Evolutionary conservation across 2,113 vertebrate species (phyloP).

Genomic region (Todiramphus saurophagus): DNA sequence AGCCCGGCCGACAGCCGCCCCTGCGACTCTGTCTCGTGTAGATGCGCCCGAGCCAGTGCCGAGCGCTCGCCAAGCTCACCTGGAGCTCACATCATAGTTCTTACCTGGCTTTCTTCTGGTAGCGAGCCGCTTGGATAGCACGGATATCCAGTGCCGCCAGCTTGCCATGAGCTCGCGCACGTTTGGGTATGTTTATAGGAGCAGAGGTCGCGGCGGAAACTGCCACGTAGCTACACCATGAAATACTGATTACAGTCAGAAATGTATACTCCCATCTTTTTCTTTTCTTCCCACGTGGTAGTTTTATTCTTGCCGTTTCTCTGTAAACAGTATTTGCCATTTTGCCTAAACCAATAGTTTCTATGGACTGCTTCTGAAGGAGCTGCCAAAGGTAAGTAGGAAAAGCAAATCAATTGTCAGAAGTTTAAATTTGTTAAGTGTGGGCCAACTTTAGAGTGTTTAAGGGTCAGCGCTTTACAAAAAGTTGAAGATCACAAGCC

Average conservation of each 20-base stretch:
- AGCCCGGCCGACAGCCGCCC: accelerated
- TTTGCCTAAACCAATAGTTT: not conserved
- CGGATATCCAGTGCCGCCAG: not conserved
- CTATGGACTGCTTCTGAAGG: not conserved
- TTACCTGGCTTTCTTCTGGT: not conserved
- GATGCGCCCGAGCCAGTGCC: not conserved
- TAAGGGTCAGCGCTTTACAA: not conserved
- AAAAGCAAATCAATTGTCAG: not conserved
- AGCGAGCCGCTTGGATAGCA: accelerated
- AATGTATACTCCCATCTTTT: not conserved
- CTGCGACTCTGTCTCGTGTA: accelerated
- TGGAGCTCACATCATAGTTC: not conserved
- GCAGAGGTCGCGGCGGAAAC: not conserved
- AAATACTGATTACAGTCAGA: not conserved
- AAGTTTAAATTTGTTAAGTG: not conserved
- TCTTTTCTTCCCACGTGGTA: not conserved
- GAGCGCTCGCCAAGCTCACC: not conserved
- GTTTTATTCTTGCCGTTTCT: constrained; percentile 8
- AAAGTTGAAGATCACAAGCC: not conserved
- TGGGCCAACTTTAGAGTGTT: not conserved
- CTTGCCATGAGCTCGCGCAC: accelerated
- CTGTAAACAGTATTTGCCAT: not conserved
- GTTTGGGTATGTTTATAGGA: accelerated
- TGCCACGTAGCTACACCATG: not conserved
- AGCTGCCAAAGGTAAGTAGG: constrained; percentile 2